These are phyloP conservation scores for Sorex maritimensis DNA, from an alignment of 2,797 vertebrate genomes.

Conservation along the genomic window DNA sequence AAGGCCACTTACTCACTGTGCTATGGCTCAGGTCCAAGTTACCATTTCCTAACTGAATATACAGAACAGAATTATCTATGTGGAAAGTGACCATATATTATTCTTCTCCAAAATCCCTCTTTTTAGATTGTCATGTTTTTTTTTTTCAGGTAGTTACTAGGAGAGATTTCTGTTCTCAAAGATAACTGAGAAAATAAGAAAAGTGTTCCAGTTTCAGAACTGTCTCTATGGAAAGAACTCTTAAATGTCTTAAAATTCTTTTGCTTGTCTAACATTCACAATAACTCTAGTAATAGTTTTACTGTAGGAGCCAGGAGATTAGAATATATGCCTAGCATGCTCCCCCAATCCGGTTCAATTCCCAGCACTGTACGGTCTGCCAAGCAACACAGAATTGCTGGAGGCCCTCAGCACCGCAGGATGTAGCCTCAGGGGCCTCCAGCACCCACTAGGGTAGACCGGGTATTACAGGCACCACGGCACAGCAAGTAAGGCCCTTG, in stretches of 20 bases:
- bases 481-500: too few relatives aligned
- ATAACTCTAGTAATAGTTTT: neutral
- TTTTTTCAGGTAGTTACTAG: neutral
- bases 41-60: neutral
- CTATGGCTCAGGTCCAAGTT: too few relatives aligned
- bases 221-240: neutral
- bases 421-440: too few relatives aligned
- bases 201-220: neutral
- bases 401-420: too few relatives aligned
- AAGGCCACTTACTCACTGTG: too few relatives aligned
- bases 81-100: neutral
- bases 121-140: neutral
- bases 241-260: neutral
- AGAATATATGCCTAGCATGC: too few relatives aligned
- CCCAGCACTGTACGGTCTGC: too few relatives aligned
- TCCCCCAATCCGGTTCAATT: too few relatives aligned
- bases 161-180: neutral
- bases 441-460: too few relatives aligned
- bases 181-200: neutral
- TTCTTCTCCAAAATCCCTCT: neutral
- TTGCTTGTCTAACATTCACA: neutral
- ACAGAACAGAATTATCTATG: neutral
- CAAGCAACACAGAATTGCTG: too few relatives aligned
- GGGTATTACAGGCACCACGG: too few relatives aligned
- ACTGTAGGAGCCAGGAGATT: neutral